These are phyloP conservation scores for Endotricha flammealis DNA, from an alignment of 2,888 invertebrate genomes.

Conservation along the genomic window DNA sequence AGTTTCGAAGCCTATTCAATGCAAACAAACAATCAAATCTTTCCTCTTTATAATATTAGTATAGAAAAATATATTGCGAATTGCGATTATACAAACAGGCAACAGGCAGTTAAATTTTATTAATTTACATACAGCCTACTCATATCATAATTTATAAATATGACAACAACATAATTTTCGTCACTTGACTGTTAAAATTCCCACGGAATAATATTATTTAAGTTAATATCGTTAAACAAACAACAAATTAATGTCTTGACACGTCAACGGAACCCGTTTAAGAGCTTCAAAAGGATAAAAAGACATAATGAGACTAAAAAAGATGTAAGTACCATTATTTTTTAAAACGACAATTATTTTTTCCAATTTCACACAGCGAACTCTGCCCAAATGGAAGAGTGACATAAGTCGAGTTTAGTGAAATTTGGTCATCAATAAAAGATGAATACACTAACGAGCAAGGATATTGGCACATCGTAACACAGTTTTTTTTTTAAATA, in stretches of 20 bases:
- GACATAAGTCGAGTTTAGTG: constrained; percentile 4
- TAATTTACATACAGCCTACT: too few species aligned
- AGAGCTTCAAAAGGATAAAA: constrained; percentile 27
- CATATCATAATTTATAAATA: too few species aligned
- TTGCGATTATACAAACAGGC: too few species aligned
- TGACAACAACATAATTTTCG: too few species aligned
- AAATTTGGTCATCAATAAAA: constrained; percentile 3
- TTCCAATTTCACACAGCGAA: constrained; percentile 11
- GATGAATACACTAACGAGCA: not conserved
- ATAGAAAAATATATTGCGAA: too few species aligned
- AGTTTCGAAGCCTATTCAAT: too few species aligned
- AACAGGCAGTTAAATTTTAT: too few species aligned
- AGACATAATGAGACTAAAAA: constrained; percentile 30
- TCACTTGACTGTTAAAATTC: not conserved
- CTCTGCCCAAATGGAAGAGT: constrained; percentile 10
- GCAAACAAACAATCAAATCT: too few species aligned
- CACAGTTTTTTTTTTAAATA: too few species aligned
- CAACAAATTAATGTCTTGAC: constrained; percentile 30
- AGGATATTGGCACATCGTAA: too few species aligned
- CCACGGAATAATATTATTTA: constrained; percentile 9
- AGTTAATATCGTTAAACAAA: constrained; percentile 20
- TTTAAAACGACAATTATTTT: constrained; percentile 10
- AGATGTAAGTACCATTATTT: constrained; percentile 18
- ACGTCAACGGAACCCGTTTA: constrained; percentile 22
- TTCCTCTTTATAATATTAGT: too few species aligned